phyloP scores from a whole-genome alignment of 2,113 vertebrate species.

The Pedetes capensis region DNA sequence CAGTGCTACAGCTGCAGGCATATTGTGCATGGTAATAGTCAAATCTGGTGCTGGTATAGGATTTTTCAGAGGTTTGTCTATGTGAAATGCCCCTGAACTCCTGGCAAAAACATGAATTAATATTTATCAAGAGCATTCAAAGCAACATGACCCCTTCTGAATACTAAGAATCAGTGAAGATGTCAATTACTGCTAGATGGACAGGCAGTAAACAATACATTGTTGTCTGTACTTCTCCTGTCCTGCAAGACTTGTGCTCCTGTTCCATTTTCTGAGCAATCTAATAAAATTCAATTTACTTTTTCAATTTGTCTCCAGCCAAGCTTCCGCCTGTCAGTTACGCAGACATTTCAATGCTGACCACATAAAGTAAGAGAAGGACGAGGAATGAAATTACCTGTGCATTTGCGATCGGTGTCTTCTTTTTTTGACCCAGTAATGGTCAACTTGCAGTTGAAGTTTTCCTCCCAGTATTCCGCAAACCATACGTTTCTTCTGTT shows the following conservation, averaged over 20 bases:
- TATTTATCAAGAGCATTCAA: not conserved
- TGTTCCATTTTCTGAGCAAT: conserved; percentile 64
- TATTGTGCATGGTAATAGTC: not conserved
- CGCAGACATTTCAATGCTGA: conserved; percentile 5
- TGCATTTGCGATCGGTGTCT: conserved; percentile 95
- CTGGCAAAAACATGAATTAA: not conserved
- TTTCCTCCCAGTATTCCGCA: conserved; percentile 98
- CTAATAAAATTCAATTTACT: conserved; percentile 71
- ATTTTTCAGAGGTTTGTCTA: not conserved
- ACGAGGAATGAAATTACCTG: conserved; percentile 84
- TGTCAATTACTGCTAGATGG: conserved; percentile 21
- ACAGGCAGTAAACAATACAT: conserved; percentile 32
- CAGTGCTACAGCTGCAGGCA: too few species aligned
- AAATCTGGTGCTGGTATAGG: not conserved
- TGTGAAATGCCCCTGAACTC: not conserved
- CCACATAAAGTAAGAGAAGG: not conserved
- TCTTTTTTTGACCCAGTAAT: conserved; percentile 97
- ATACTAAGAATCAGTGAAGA: not conserved
- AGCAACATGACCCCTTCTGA: not conserved
- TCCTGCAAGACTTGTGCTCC: conserved; percentile 23
- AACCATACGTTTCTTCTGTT: conserved; percentile 98
- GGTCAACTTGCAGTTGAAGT: conserved; percentile 97
- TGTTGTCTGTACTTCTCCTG: conserved; percentile 7
- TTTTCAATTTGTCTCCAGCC: conserved; percentile 68
- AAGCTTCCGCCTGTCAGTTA: conserved; percentile 49